Base-by-base conservation (phyloP, 2,888 invertebrate genomes). In the Steromphala cineraria region DNA sequence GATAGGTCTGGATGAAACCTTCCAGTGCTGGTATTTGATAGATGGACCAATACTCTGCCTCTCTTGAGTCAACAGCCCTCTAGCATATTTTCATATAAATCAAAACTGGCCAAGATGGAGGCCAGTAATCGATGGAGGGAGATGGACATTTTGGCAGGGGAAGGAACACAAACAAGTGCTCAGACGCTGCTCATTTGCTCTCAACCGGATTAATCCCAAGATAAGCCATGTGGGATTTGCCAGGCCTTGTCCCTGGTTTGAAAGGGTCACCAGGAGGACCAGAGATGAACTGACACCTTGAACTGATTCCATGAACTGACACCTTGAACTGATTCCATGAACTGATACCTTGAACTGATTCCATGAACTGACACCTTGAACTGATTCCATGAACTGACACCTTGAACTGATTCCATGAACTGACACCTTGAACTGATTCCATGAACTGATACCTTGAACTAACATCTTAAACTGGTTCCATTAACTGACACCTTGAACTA, bases 121-220 rank as follows among this genome's bases (percentile, higher is more conserved):
- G 24, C 28, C 62, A 62, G 2, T 62, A 62, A 62, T 62, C 62
- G 21, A 62, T 62, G 62, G 62, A 15, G 13, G 28, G 28, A 28
- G 28, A 28, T 62, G 24, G 28, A 62, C 62, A 24, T 13, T 62
- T 24, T 24, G 24, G 10, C 24, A 24, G 17, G 28, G 62, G 15
- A 24, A 24, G 24, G 62, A 62, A 62, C 62, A 62, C 62, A 62
- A 62, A 62, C 62, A 62, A 62, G 62, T 24, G 62, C 62, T 62
- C 24, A 24, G 21, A 62, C 62, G 28, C 28, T 62, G 62, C 24
- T 62, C 24, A 62, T 62, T 62, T 62, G 24, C 24, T 13, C 62
- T 62, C 62, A 62, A 62, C 13, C n/a, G 62, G 62, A 62, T 62
- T 62, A 62, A 62, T 62, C 62, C 62, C 28, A 24, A 62, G 62